phyloP scores from a whole-genome alignment of 2,113 vertebrate genomes.

The Microcebus murinus region DNA sequence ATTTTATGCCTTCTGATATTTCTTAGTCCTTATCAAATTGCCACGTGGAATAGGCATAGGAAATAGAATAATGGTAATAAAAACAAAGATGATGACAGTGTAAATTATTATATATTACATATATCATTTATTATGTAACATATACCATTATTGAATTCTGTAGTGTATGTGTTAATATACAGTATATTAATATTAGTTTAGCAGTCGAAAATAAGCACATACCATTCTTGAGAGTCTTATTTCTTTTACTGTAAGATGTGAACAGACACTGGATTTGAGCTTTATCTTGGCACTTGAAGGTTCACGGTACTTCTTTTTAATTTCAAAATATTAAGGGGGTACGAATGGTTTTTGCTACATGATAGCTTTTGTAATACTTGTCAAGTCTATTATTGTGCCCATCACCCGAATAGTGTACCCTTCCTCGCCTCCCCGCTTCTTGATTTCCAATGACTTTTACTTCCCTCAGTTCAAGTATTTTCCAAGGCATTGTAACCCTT shows the following conservation, averaged over 20 bases:
- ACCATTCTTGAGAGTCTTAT: neutral
- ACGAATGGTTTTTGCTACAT: too few species aligned
- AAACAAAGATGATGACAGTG: neutral
- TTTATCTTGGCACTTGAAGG: neutral
- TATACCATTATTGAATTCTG: neutral
- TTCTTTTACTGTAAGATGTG: neutral
- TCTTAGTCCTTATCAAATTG: neutral
- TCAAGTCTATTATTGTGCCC: too few species aligned
- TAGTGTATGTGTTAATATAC: neutral
- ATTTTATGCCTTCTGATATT: neutral
- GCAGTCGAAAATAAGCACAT: neutral
- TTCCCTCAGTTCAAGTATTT: neutral
- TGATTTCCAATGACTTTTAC: too few species aligned
- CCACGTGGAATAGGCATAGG: neutral
- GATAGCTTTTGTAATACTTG: too few species aligned
- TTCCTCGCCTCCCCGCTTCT: too few species aligned
- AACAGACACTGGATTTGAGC: neutral
- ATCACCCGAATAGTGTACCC: too few species aligned
- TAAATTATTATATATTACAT: neutral
- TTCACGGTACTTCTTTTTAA: neutral
- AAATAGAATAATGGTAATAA: neutral
- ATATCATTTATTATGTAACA: neutral
- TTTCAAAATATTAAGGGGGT: too few species aligned
- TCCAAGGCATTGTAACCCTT: neutral
- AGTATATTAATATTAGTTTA: neutral